Evolutionary conservation across 2,113 vertebrate species (phyloP).

Genomic region (Cricetomys ansorgei): DNA sequence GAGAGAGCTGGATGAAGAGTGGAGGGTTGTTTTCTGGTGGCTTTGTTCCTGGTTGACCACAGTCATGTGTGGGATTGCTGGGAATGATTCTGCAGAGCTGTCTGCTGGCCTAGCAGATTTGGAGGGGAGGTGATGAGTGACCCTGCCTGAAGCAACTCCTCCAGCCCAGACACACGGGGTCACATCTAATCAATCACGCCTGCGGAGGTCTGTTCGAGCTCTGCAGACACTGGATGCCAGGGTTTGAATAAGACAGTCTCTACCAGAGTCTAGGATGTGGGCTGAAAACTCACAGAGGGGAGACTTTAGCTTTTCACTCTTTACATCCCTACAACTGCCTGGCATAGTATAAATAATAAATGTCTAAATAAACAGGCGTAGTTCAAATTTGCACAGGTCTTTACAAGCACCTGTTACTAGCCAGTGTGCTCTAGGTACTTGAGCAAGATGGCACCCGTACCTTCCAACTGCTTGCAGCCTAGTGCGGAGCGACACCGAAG

Average conservation of each 20-base stretch:
- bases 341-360: not conserved
- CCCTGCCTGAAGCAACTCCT: slow-evolving; percentile 43
- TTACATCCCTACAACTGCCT: not conserved
- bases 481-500: not conserved
- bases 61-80: slow-evolving; percentile 29
- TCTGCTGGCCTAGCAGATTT: slow-evolving; percentile 58
- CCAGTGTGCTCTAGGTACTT: not conserved
- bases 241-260: not conserved
- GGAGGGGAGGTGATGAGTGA: not conserved
- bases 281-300: not conserved
- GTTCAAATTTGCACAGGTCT: slow-evolving; percentile 1
- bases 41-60: slow-evolving; percentile 60
- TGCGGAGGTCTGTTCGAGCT: not conserved
- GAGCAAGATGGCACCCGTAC: not conserved
- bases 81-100: slow-evolving; percentile 7
- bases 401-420: not conserved
- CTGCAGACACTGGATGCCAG: not conserved
- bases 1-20: slow-evolving; percentile 57
- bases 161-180: slow-evolving; percentile 34
- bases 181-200: slow-evolving; percentile 2
- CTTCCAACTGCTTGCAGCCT: not conserved
- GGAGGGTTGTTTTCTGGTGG: slow-evolving; percentile 44
- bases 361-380: not conserved
- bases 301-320: not conserved
- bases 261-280: not conserved